These are phyloP conservation scores for Platycheirus albimanus DNA, from an alignment of 2,888 invertebrate genomes.

Conservation along the genomic window DNA sequence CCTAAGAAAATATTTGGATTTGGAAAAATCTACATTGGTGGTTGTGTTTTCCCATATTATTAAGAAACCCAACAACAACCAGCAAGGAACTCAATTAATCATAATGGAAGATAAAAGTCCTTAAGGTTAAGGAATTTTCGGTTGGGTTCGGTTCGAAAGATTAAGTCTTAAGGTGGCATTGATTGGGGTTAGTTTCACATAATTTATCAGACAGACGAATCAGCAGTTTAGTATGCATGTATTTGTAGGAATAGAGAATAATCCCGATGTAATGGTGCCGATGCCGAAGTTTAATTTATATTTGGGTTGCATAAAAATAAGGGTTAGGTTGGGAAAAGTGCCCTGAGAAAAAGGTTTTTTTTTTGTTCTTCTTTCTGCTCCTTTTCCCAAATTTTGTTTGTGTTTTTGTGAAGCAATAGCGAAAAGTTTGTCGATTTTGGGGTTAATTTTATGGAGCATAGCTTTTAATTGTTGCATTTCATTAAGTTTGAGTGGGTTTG, in stretches of 20 bases:
- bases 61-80: slow-evolving; percentile 4
- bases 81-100: slow-evolving; percentile 52
- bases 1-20: slow-evolving; percentile 4
- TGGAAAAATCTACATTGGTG: neutral
- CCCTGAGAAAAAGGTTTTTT: neutral
- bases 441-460: slow-evolving; percentile 21
- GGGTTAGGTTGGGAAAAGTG: slow-evolving; percentile 14
- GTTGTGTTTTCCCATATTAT: neutral
- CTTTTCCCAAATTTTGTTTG: neutral
- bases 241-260: neutral
- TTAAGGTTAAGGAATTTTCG: slow-evolving; percentile 32
- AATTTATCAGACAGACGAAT: slow-evolving; percentile 56
- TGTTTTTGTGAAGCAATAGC: neutral
- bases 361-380: neutral
- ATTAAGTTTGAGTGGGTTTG: slow-evolving; percentile 26
- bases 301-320: slow-evolving; percentile 15
- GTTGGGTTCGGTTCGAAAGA: slow-evolving; percentile 50
- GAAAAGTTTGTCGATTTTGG: neutral
- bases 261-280: slow-evolving; percentile 28
- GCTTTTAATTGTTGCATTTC: slow-evolving; percentile 35
- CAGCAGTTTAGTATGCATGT: slow-evolving; percentile 2
- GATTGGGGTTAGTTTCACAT: slow-evolving; percentile 68
- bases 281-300: slow-evolving; percentile 33
- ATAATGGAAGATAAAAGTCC: slow-evolving; percentile 39
- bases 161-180: slow-evolving; percentile 68